phyloP scores from a whole-genome alignment of 2,797 vertebrate species.

The Poecilia velifera region DNA sequence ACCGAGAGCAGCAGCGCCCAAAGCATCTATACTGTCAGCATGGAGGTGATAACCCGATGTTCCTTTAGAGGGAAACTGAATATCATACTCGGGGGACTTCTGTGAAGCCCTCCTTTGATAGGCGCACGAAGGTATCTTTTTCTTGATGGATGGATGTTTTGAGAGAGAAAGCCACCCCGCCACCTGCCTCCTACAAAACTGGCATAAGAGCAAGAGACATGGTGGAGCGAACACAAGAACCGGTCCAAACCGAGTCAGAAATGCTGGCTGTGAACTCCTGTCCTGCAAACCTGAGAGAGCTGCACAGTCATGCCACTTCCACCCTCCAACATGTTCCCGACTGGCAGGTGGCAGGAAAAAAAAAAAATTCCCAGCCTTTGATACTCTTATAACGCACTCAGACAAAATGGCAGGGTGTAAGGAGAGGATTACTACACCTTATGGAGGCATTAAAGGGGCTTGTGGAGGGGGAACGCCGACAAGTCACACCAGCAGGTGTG shows the following conservation, averaged over 20 bases:
- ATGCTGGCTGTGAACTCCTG: constrained; percentile 14
- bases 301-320: constrained; percentile 52
- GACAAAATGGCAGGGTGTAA: constrained; percentile 70
- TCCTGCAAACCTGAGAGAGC: constrained; percentile 42
- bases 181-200: constrained; percentile 59
- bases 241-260: constrained; percentile 29
- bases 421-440: constrained; percentile 77
- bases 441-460: constrained; percentile 75
- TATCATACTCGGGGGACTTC: constrained; percentile 41
- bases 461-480: constrained; percentile 62
- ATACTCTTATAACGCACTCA: constrained; percentile 74
- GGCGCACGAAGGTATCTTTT: constrained; percentile 68
- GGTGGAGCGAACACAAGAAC: constrained; percentile 24
- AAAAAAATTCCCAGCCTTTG: constrained; percentile 67
- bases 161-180: constrained; percentile 45
- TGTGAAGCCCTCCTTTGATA: constrained; percentile 66
- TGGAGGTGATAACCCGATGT: constrained; percentile 71
- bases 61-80: constrained; percentile 69
- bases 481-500: constrained; percentile 79
- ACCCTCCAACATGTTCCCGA: constrained; percentile 53
- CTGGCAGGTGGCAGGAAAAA: constrained; percentile 62
- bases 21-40: constrained; percentile 69
- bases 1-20: constrained; percentile 43
- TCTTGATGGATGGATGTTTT: constrained; percentile 70
- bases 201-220: constrained; percentile 28